Percentiles rank a stretch among this genome's conserved stretches.
Conservation (phyloP, 2,888 invertebrate genomes). For the Pristionchus maxplancki region DNA sequence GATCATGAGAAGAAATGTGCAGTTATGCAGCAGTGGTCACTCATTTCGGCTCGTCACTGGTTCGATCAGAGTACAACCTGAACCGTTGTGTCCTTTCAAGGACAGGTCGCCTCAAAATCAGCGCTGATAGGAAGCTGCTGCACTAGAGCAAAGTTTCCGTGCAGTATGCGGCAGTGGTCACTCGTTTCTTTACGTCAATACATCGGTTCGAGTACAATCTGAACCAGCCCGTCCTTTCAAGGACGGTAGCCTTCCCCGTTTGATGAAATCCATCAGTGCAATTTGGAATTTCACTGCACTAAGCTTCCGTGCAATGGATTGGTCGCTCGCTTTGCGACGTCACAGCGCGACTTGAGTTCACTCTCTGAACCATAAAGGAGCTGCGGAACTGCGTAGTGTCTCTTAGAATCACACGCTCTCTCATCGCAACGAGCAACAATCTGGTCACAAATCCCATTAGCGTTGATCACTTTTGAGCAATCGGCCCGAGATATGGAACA, state of each 20-base stretch:
- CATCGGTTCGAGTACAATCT: not conserved
- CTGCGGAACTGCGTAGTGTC: not conserved
- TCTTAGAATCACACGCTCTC: not conserved
- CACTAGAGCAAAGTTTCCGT: no score
- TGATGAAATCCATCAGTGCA: not conserved
- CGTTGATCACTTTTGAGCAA: not conserved
- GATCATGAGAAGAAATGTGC: no score
- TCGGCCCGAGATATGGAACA: slow-evolving; percentile 11
- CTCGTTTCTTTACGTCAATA: no score
- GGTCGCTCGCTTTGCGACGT: not conserved
- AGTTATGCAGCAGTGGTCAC: no score
- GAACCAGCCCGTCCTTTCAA: not conserved
- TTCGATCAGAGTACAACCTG: no score
- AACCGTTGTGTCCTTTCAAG: no score
- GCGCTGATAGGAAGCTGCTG: no score
- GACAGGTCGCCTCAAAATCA: no score
- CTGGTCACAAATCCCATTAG: slow-evolving; percentile 2
- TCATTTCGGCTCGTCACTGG: no score
- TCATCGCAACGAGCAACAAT: not conserved
- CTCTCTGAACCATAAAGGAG: not conserved
- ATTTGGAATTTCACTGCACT: no score
- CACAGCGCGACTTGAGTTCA: slow-evolving; percentile 19
- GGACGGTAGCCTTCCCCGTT: not conserved
- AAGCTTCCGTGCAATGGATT: no score
- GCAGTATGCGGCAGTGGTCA: no score